Evolutionary conservation across 1,140 invertebrate genomes (phyloP).

Genomic region (Druon quercuslanigerum): DNA sequence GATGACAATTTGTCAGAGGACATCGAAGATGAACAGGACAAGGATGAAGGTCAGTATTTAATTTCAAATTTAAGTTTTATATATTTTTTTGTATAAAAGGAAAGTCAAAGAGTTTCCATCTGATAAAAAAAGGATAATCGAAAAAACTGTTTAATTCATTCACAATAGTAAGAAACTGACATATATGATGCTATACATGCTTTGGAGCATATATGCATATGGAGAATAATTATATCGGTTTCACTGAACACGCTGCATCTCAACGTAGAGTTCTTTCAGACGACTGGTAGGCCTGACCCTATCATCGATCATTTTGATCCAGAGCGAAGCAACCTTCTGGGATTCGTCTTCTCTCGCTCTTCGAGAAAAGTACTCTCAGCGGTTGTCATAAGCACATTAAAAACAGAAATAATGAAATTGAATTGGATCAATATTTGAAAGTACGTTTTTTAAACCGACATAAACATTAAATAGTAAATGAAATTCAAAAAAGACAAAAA

Average conservation of each 20-base stretch:
- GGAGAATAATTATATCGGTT: conserved; percentile 75
- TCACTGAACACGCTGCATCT: conserved; percentile 62
- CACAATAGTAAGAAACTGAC: conserved; percentile 41
- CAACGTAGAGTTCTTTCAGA: conserved; percentile 68
- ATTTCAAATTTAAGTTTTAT: background rate
- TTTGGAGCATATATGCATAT: conserved; percentile 57
- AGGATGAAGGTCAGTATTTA: conserved; percentile 84
- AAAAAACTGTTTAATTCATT: no score
- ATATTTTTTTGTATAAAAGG: background rate
- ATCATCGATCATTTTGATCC: conserved; percentile 73
- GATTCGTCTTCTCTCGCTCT: conserved; percentile 60
- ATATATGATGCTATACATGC: conserved; percentile 56
- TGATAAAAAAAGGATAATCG: no score
- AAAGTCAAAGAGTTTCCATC: background rate
- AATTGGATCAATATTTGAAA: no score
- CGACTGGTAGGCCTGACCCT: conserved; percentile 64
- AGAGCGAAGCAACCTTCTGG: conserved; percentile 61
- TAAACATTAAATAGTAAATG: no score
- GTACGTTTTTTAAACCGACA: no score
- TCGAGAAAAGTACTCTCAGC: conserved; percentile 52
- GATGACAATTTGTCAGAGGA: conserved; percentile 86
- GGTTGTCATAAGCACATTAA: conserved; percentile 48
- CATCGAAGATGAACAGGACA: conserved; percentile 89
- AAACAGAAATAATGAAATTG: background rate
- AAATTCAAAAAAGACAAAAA: no score